Percentiles rank a stretch among this genome's conserved stretches.
Evolutionary conservation across 37 sponge, comb jelly and placozoan species (phyloP).

Genomic region (Aphrocallistes beatrix): DNA sequence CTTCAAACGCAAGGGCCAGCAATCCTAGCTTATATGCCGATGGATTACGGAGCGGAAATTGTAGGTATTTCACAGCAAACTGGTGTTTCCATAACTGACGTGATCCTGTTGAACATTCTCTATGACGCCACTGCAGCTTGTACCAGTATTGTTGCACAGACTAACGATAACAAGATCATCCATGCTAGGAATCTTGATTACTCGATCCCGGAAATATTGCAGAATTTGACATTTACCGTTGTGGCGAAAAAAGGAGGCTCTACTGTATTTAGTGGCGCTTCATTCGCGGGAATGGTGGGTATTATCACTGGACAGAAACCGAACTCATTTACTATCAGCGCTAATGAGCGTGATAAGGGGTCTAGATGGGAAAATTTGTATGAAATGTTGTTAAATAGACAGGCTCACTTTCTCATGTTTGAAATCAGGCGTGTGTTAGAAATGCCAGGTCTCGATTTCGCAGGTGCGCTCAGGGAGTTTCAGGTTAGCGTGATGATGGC

Average conservation of each 20-base stretch:
- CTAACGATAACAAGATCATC: conserved; percentile 42
- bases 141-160: conserved; percentile 79
- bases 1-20: conserved; percentile 24
- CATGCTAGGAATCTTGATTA: conserved; percentile 91
- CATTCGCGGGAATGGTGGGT: conserved; percentile 75
- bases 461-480: conserved; percentile 31
- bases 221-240: conserved; percentile 51
- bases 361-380: conserved; percentile 25
- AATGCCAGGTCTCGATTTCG: conserved; percentile 23
- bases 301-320: conserved; percentile 67
- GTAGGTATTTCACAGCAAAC: conserved; percentile 32
- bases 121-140: conserved; percentile 73
- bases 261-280: conserved; percentile 45
- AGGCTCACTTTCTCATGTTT: conserved; percentile 26
- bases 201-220: conserved; percentile 30
- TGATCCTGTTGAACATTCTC: conserved; percentile 38
- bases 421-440: conserved; percentile 39
- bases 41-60: conserved; percentile 57
- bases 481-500: conserved; percentile 56
- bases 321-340: conserved; percentile 47
- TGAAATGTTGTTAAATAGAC: conserved; percentile 27
- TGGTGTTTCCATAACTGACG: conserved; percentile 36
- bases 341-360: conserved; percentile 67
- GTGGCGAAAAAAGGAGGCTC: conserved; percentile 51
- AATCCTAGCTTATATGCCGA: conserved; percentile 27